Base-by-base conservation (phyloP, 2,888 invertebrate genomes). In the Plutella xylostella region DNA sequence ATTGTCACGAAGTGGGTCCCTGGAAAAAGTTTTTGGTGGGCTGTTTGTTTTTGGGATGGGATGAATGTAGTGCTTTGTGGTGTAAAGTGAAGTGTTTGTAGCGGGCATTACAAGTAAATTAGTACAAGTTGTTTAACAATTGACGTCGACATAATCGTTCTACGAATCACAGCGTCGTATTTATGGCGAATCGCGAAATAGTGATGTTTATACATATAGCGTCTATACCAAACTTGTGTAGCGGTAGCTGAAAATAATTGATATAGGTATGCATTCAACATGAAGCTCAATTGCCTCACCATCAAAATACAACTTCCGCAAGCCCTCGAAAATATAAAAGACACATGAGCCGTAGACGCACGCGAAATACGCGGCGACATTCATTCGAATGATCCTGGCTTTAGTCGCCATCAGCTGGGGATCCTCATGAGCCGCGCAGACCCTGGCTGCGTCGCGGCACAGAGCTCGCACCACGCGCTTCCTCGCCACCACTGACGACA, bases 1-100 rank as follows among this genome's bases (percentile, higher is more conserved):
- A 78, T 50, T 2, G 75, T 72, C 2, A 72, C 65, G 42, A 79
- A 82, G 55, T 79, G 76, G 7, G 67, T 63, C 2, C 71, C 80
- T 80, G 55, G 44, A 30, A 44, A 25, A 42, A 25, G 43, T 28
- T n/a, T n/a, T n/a, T n/a, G n/a, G n/a, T n/a, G n/a, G n/a, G n/a
- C n/a, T n/a, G n/a, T n/a, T n/a, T n/a, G n/a, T n/a, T n/a, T n/a
- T n/a, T n/a, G n/a, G n/a, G n/a, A n/a, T n/a, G n/a, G n/a, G n/a
- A n/a, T n/a, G n/a, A n/a, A n/a, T n/a, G n/a, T n/a, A n/a, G n/a
- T n/a, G n/a, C n/a, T n/a, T n/a, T n/a, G n/a, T n/a, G n/a, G n/a
- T n/a, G n/a, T n/a, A n/a, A n/a, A n/a, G n/a, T n/a, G n/a, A n/a
- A n/a, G n/a, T n/a, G n/a, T n/a, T n/a, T n/a, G n/a, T n/a, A n/a